Conservation (phyloP, 2,888 invertebrate species). For the Drosophila monieri region DNA sequence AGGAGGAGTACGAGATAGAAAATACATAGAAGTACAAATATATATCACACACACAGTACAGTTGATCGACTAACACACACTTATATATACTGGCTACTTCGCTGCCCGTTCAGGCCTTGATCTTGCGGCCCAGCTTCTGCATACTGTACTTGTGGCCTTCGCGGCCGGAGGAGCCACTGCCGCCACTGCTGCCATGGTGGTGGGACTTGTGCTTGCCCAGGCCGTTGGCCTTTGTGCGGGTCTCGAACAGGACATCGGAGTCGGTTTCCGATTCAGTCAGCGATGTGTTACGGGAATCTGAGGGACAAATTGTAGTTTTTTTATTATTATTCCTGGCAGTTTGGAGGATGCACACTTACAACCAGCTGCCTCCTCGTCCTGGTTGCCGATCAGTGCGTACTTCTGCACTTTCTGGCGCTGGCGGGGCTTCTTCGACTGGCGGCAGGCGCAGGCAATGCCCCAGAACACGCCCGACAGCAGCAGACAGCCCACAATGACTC, state of each 20-base stretch:
- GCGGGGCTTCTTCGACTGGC: slow-evolving; percentile 85
- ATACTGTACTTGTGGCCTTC: slow-evolving; percentile 74
- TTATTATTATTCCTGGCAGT: too few species aligned
- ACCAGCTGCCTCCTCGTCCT: slow-evolving; percentile 87
- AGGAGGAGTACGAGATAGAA: slow-evolving; percentile 50
- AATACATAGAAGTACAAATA: slow-evolving; percentile 29
- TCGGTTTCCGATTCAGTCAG: slow-evolving; percentile 92
- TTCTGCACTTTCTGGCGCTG: slow-evolving; percentile 86
- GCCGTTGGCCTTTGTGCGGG: slow-evolving; percentile 84
- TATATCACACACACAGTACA: slow-evolving; percentile 44
- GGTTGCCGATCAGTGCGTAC: slow-evolving; percentile 89
- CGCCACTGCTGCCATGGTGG: slow-evolving; percentile 47
- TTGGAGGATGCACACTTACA: slow-evolving; percentile 34
- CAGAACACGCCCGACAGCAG: slow-evolving; percentile 87
- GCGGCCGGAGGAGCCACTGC: slow-evolving; percentile 46
- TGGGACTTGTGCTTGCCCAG: slow-evolving; percentile 69
- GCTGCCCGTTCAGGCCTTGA: slow-evolving; percentile 79
- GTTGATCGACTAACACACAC: slow-evolving; percentile 45
- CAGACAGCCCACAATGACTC: slow-evolving; percentile 87
- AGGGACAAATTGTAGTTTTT: not conserved
- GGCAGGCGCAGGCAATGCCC: slow-evolving; percentile 87
- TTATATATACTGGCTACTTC: slow-evolving; percentile 17
- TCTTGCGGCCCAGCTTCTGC: slow-evolving; percentile 82
- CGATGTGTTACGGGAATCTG: slow-evolving; percentile 84
- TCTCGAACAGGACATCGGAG: slow-evolving; percentile 93